Evolutionary conservation across 2,888 invertebrate species (phyloP).

Genomic region (Heliconius erato): DNA sequence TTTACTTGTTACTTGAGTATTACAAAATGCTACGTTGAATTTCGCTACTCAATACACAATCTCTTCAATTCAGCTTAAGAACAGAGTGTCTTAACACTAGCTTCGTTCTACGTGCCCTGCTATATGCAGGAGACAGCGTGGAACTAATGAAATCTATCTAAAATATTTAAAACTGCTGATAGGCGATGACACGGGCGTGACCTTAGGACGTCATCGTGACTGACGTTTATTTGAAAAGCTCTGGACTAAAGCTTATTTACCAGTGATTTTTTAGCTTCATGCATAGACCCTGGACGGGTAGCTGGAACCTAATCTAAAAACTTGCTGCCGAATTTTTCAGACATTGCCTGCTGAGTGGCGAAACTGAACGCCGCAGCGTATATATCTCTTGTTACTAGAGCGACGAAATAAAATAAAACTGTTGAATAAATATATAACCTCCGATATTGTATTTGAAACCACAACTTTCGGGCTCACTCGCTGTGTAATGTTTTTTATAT

Average conservation of each 20-base stretch:
- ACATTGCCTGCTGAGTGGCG: not conserved
- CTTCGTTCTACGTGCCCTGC: not conserved
- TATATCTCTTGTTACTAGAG: not conserved
- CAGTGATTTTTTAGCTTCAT: not conserved
- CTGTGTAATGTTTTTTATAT: no score
- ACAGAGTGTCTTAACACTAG: not conserved
- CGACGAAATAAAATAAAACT: not conserved
- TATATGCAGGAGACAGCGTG: not conserved
- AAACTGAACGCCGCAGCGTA: not conserved
- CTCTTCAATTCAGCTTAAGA: no score
- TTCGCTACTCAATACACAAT: no score
- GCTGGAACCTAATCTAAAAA: not conserved
- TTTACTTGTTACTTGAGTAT: no score
- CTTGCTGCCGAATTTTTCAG: not conserved
- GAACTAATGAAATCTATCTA: not conserved
- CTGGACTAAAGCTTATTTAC: not conserved
- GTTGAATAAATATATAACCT: not conserved
- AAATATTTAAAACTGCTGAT: constrained; percentile 19
- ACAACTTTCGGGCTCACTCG: not conserved
- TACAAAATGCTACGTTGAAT: no score
- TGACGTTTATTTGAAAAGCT: constrained; percentile 15
- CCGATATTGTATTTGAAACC: not conserved
- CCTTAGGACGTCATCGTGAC: constrained; percentile 20
- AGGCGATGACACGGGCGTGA: constrained; percentile 8
- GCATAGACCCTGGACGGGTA: not conserved